Evolutionary conservation across 2,113 vertebrate genomes (phyloP), one percentile per base, ranked within the genome.

Genomic region (Opisthocomus hoazin): DNA sequence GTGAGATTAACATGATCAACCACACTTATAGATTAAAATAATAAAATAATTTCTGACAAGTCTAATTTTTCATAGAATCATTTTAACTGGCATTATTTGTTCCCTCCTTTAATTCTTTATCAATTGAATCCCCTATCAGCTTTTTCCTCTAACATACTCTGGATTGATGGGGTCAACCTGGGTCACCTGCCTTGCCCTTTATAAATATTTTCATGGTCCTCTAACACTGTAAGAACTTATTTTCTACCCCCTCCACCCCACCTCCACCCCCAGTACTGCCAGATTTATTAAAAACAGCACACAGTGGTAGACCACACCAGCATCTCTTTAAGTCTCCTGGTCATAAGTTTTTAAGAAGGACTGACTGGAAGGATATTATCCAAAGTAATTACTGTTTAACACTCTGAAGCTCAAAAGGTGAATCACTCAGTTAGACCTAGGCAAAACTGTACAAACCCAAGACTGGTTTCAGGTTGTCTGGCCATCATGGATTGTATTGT

Each of bases 51-150:
- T 71, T 91, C 85, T 79, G 61, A 45, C 34, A 82, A 56, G 54
- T 30, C 18, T 21, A 8, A 24, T 64, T 94, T 92, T 92, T 26
- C 12, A 53, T 61, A 65, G 90, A 83, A 37, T 80, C 1, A n/a
- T 68, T 90, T 76, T 84, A 29, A 61, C 43, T 57, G 70, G 23
- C 23, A 39, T 76, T 94, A 76, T n/a, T 27, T 48, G 14, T 80
- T 88, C 84, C 19, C 9, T 76, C 13, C 30, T 90, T 91, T 74
- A 91, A 83, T 94, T 94, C 74, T 91, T 91, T 91, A 61, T 77
- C 75, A 83, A 2, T 11, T 70, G 45, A 93, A 80, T 90, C 41
- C 8, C 43, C 13, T 46, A 5, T 46, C 45, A 85, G n/a, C 39
- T 61, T 73, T 91, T 95, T 83, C 29, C 13, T 87, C 66, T 73